Evolutionary conservation across 2,113 vertebrate species (phyloP).

Genomic region (Stictonetta naevosa): DNA sequence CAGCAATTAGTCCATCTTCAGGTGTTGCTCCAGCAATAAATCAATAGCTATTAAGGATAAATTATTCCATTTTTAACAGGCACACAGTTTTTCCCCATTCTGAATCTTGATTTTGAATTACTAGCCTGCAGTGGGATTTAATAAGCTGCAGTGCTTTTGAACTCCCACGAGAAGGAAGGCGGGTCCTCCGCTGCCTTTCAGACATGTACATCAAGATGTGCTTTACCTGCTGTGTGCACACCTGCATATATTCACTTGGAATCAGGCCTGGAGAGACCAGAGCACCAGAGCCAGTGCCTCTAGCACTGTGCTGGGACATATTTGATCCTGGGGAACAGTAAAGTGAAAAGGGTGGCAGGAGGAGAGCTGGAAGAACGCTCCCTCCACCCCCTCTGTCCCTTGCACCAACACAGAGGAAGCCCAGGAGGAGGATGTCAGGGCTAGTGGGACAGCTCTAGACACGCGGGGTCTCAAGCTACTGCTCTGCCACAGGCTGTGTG

Average conservation of each 20-base stretch:
- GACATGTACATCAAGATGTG: neutral
- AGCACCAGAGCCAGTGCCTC: neutral
- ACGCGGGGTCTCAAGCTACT: accelerated
- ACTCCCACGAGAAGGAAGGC: neutral
- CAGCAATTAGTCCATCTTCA: slow-evolving; percentile 28
- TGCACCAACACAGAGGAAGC: neutral
- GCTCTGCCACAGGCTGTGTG: neutral
- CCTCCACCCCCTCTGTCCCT: neutral
- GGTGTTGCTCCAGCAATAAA: neutral
- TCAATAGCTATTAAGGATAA: slow-evolving; percentile 28
- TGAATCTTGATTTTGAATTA: slow-evolving; percentile 1
- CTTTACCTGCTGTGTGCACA: neutral
- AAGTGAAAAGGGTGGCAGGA: neutral
- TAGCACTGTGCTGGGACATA: neutral
- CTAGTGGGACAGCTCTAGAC: neutral
- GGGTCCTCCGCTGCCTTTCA: neutral
- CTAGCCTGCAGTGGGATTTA: neutral
- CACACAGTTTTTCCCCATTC: neutral
- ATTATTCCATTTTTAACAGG: slow-evolving; percentile 16
- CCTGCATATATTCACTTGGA: neutral
- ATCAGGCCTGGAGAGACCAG: neutral
- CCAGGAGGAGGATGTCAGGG: neutral
- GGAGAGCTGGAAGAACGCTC: neutral
- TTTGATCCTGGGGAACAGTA: neutral
- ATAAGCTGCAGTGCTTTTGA: neutral